Evolutionary conservation across 1,140 invertebrate species (phyloP), one percentile per base, ranked within the genome.

Genomic region (Episyrphus balteatus): DNA sequence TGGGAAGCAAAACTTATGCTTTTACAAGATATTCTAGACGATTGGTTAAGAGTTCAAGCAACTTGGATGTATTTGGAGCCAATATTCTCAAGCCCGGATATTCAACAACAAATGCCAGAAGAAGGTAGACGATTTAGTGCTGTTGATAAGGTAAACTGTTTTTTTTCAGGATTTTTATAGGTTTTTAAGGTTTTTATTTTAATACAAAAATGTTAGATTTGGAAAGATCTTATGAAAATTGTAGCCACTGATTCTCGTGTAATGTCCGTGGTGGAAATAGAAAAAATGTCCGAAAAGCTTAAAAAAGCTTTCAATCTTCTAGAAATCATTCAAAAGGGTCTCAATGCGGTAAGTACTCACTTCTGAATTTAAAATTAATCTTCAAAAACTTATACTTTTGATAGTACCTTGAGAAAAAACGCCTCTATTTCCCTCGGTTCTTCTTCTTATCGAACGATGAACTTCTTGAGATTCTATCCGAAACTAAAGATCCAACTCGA

Each of bases 401-500:
- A 37, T 17, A 86, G 47, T 97, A 98, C 64, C 72, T 98, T 54
- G 93, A 98, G 70, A 95, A 95, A 75, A 97, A 98, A 62, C 75
- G 93, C 19, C 72, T 96, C 0, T 94, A 81, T 61, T 98, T 97
- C 71, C 90, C 94, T 5, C 73, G 92, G 53, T 97, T 98, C 75
- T 98, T 97, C 79, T 98, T 98, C 70, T 71, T 98, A 14, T 97
- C 94, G 7, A 97, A 98, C 66, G 92, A 97, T 64, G 93, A 98
- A 66, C 68, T 98, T 19, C 71, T 98, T 15, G 94, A 97, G 73
- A 97, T 98, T 58, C 69, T 98, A 33, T 95, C 92, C 0, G 91
- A 97, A 71, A 96, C 93, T 0, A 97, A 96, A 72, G 92, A 97
- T 76, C 93, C 93, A 0, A 93, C 84, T 48, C 77, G 87, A 52